Evolutionary conservation across 2,888 invertebrate genomes (phyloP).

Genomic region (Timandra comae): DNA sequence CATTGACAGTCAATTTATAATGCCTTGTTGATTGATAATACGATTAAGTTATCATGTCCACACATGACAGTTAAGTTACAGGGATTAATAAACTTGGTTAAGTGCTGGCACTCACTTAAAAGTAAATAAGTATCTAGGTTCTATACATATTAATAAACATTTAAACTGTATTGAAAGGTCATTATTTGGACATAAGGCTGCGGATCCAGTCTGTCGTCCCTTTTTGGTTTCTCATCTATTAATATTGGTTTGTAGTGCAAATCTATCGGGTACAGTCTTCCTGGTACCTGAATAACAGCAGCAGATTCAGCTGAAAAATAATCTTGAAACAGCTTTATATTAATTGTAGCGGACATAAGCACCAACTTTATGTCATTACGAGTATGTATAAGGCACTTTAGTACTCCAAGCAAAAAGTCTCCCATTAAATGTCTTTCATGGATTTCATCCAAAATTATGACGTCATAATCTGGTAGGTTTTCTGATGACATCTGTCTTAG

Average conservation of each 20-base stretch:
- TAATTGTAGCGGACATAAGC: conserved; percentile 99
- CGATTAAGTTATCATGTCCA: too few species aligned
- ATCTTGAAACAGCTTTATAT: conserved; percentile 92
- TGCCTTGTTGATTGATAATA: too few species aligned
- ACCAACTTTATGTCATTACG: conserved; percentile 89
- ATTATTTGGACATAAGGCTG: conserved; percentile 95
- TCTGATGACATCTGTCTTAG: conserved; percentile 84
- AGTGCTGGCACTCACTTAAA: too few species aligned
- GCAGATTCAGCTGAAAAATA: conserved; percentile 91
- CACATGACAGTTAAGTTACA: too few species aligned
- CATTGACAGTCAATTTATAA: too few species aligned
- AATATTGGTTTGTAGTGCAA: conserved; percentile 87
- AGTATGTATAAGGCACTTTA: conserved; percentile 92
- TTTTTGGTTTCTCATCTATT: conserved; percentile 72
- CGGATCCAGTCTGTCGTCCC: conserved; percentile 89
- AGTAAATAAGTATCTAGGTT: too few species aligned
- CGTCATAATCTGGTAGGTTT: conserved; percentile 89
- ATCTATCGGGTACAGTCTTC: conserved; percentile 94
- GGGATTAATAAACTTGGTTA: too few species aligned
- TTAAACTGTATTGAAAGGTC: too few species aligned
- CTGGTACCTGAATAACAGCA: conserved; percentile 91
- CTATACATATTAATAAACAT: too few species aligned
- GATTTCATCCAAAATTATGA: conserved; percentile 97
- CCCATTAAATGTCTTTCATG: conserved; percentile 97
- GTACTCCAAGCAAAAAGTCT: conserved; percentile 94